phyloP scores from a whole-genome alignment of 2,888 invertebrate species.

The Drosophila pseudotakahashii region DNA sequence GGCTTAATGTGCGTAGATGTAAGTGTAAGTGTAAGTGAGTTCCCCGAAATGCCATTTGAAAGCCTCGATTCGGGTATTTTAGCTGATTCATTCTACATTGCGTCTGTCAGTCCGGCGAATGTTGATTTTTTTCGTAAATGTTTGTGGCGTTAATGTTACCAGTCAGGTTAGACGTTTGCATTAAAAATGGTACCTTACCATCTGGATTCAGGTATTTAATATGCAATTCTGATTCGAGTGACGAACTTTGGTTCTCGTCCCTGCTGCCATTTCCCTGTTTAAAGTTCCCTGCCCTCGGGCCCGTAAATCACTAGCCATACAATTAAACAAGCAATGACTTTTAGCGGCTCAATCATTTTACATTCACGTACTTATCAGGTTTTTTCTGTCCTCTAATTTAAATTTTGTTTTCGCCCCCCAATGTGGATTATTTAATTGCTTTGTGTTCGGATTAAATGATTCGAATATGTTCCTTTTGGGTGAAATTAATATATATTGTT shows the following conservation, averaged over 20 bases:
- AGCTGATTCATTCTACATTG: conserved; percentile 48
- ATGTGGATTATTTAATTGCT: conserved; percentile 20
- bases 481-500: background rate
- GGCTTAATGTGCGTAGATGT: conserved; percentile 45
- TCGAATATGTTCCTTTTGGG: background rate
- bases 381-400: conserved; percentile 9
- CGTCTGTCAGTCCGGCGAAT: conserved; percentile 21
- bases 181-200: conserved; percentile 26
- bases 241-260: conserved; percentile 22
- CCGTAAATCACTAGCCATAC: conserved; percentile 23
- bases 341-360: conserved; percentile 17
- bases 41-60: conserved; percentile 23
- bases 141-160: conserved; percentile 15
- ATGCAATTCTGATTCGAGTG: conserved; percentile 18
- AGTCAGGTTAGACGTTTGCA: conserved; percentile 19
- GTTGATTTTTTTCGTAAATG: conserved; percentile 11
- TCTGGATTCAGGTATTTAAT: conserved; percentile 34
- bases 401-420: conserved; percentile 8
- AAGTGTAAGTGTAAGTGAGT: conserved; percentile 45
- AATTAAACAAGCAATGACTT: conserved; percentile 46
- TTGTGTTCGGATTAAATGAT: background rate
- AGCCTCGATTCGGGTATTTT: conserved; percentile 32
- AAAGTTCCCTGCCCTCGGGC: conserved; percentile 11
- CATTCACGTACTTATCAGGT: conserved; percentile 18
- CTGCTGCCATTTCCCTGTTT: conserved; percentile 3